Conservation (phyloP, 2,113 vertebrate species). For the Pogonocichla stellata region DNA sequence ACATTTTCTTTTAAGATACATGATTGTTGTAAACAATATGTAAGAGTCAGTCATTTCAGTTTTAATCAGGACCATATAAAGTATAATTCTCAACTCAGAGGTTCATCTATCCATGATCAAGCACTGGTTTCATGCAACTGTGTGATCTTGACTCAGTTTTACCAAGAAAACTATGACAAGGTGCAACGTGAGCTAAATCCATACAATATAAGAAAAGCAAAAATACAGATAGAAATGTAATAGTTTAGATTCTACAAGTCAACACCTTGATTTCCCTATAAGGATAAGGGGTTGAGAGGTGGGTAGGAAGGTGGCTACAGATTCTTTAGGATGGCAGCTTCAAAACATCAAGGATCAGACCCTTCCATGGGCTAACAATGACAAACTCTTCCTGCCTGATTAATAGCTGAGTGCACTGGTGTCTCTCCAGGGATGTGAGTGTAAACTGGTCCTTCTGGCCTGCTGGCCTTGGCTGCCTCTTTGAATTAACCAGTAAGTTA, state of each 20-base stretch:
- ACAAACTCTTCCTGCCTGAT: neutral
- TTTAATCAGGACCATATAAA: neutral
- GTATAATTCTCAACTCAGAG: neutral
- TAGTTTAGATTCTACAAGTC: neutral
- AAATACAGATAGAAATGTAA: neutral
- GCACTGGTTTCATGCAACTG: neutral
- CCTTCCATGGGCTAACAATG: neutral
- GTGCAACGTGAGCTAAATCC: neutral
- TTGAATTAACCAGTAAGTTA: neutral
- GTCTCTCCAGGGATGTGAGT: neutral
- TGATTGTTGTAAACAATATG: neutral
- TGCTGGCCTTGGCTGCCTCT: neutral
- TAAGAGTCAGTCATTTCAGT: neutral
- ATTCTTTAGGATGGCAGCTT: neutral
- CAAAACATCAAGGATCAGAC: neutral
- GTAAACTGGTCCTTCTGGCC: neutral
- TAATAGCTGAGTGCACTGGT: neutral
- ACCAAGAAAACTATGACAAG: neutral
- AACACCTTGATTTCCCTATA: neutral
- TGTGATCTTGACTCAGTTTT: neutral
- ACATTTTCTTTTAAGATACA: neutral
- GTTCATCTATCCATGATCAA: neutral
- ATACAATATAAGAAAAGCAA: neutral
- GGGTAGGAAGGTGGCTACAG: neutral
- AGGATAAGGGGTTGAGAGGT: accelerated